Evolutionary conservation across 2,113 vertebrate genomes (phyloP), one percentile per base, ranked within the genome.

Genomic region (Antennarius striatus): DNA sequence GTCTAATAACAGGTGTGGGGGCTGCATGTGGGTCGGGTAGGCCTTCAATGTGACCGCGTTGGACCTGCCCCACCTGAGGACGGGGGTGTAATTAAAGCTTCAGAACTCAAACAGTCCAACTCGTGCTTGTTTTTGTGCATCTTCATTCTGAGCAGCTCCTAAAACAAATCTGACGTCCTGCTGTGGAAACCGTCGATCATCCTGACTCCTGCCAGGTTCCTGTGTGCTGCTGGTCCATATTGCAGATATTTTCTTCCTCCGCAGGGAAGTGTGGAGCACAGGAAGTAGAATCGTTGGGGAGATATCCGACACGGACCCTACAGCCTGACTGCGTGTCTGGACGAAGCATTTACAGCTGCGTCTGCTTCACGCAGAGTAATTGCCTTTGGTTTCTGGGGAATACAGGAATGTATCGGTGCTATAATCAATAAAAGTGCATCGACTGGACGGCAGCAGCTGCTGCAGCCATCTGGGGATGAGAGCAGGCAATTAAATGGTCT

Each of bases 351-450:
- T 88, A 77, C 87, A 86, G 87, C 84, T 88, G 87, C 75, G 77
- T 83, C 45, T 56, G 71, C 82, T 90, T 85, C 86, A 86, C 81
- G 83, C 72, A 77, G 74, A 81, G 79, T 88, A 90, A 91, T 90
- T 88, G 87, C 86, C 70, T 86, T 62, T 57, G 81, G 82, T 83
- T 88, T 80, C 88, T 43, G 74, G 86, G 88, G 87, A 88, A 84
- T 85, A 85, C 80, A 84, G 70, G 83, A 81, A 79, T 77, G 81
- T 84, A 86, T 87, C 73, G 67, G 81, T 67, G 50, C 75, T 68
- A 83, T 84, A 90, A 91, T 91, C 90, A 89, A 90, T 90, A 90
- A 85, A 83, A 84, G 71, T 79, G 80, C 75, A 60, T 59, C 70
- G 75, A 59, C 66, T 83, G 58, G 77, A 86, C 77, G 52, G 73